Base-by-base conservation (phyloP, 2,888 invertebrate species). In the Fissipunctia ypsillon region DNA sequence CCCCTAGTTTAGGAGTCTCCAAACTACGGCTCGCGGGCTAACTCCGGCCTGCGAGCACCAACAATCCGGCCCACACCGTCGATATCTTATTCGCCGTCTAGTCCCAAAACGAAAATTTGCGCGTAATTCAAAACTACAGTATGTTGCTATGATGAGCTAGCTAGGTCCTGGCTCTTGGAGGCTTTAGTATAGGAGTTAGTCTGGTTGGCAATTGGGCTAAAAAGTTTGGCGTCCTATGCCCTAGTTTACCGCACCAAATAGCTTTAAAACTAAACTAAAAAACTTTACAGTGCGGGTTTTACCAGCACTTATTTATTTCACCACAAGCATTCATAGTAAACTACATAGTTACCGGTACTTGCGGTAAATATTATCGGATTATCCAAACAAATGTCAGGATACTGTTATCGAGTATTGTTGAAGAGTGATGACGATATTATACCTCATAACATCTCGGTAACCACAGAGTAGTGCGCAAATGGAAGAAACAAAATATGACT, bases 391-490 rank as follows among this genome's bases (percentile, higher is more conserved):
- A 91, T 88, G 84, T 84, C 83, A 83, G 81, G 81, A 87, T 89
- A 92, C 91, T 90, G 92, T 91, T 93, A 91, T 88, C 78, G 74
- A 74, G 73, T 83, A 85, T 76, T 85, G 74, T 85, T 72, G 41
- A 78, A 85, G 86, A 89, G 82, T 88, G 76, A 90, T 88, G 83
- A 82, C 73, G 79, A 77, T 79, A 80, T 74, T 68, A 78, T 76
- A 77, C 73, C 78, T 84, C 73, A 67, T 85, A 80, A 78, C 45
- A 59, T 16, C 48, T 57, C 38, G 35, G 22, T 31, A 43, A 19
- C 50, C 63, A 67, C 57, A 38, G 79, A 83, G 16, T 2, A 54
- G 1, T 45, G 3, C 63, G 14, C 5, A 16, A 66, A 57, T 41
- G n/a, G 41, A 78, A 35, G 10, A 31, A 25, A 22, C 3, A 14